These are phyloP conservation scores for Micromussa lordhowensis DNA, from an alignment of 92 coral and sea anemone genomes.

Conservation along the genomic window DNA sequence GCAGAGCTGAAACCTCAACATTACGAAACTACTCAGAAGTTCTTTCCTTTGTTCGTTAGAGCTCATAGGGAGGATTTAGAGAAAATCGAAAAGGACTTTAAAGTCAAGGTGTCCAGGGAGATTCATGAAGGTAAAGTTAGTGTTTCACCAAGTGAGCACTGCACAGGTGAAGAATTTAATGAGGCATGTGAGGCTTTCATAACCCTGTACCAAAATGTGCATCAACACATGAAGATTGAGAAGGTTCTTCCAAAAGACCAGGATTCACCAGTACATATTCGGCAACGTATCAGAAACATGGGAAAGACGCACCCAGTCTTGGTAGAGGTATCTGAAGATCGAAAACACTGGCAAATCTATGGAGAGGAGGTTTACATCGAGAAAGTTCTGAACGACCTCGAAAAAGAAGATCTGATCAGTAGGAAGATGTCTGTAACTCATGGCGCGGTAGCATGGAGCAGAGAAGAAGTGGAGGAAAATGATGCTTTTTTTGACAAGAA, in stretches of 20 bases:
- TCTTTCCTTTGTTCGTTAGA: background rate
- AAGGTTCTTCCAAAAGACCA: slow-evolving; percentile 1
- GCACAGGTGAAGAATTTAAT: background rate
- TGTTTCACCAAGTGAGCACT: background rate
- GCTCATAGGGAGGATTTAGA: background rate
- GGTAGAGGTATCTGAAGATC: background rate
- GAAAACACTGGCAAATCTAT: background rate
- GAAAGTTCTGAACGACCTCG: background rate
- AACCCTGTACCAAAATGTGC: background rate
- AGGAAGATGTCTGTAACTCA: background rate
- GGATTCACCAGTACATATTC: background rate
- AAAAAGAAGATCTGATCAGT: background rate
- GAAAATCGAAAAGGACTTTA: background rate
- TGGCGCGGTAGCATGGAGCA: background rate
- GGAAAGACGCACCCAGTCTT: background rate
- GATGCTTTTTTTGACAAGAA: background rate
- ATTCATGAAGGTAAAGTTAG: background rate
- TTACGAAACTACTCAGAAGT: slow-evolving; percentile 2
- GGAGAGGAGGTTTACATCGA: background rate
- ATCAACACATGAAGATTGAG: background rate
- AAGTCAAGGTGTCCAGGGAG: background rate
- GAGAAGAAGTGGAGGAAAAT: background rate
- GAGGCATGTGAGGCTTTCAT: background rate
- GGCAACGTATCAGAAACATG: slow-evolving; percentile 4
- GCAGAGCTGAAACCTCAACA: background rate